Evolutionary conservation across 2,888 invertebrate genomes (phyloP).

Genomic region (Acanthoscelides obtectus): DNA sequence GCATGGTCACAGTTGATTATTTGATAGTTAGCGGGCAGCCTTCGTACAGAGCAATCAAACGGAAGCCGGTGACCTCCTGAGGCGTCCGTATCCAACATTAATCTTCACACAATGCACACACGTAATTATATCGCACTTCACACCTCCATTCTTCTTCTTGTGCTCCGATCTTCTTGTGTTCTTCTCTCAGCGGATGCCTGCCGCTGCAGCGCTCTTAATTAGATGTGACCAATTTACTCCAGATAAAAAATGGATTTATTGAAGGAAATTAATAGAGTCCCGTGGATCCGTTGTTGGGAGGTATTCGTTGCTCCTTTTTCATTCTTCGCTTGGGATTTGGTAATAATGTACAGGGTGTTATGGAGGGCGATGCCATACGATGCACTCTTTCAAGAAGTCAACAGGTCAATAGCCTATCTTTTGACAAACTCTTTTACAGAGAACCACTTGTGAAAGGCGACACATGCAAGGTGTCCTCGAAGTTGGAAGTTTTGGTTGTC

Average conservation of each 20-base stretch:
- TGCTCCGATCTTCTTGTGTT: slow-evolving; percentile 4
- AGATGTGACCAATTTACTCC: slow-evolving; percentile 12
- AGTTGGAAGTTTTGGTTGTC: no score
- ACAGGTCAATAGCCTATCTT: no score
- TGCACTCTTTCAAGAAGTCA: no score
- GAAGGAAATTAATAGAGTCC: not conserved
- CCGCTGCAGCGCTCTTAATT: slow-evolving; percentile 7
- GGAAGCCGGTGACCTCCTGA: slow-evolving; percentile 44
- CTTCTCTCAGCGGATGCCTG: not conserved
- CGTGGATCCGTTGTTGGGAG: not conserved
- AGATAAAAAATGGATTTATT: not conserved
- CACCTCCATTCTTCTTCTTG: slow-evolving; percentile 31
- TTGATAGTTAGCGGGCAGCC: slow-evolving; percentile 39
- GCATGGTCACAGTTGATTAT: slow-evolving; percentile 41
- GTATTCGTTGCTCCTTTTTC: not conserved
- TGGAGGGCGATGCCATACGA: no score
- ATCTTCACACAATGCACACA: slow-evolving; percentile 44
- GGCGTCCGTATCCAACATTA: slow-evolving; percentile 38
- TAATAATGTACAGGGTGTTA: not conserved
- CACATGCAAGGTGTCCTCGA: no score
- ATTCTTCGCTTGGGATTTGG: not conserved
- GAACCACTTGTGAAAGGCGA: no score
- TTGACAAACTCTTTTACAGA: no score
- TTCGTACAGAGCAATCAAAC: slow-evolving; percentile 47
- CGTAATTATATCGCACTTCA: slow-evolving; percentile 46